Base-by-base conservation (phyloP, 2,888 invertebrate species). In the Eulithis testata region DNA sequence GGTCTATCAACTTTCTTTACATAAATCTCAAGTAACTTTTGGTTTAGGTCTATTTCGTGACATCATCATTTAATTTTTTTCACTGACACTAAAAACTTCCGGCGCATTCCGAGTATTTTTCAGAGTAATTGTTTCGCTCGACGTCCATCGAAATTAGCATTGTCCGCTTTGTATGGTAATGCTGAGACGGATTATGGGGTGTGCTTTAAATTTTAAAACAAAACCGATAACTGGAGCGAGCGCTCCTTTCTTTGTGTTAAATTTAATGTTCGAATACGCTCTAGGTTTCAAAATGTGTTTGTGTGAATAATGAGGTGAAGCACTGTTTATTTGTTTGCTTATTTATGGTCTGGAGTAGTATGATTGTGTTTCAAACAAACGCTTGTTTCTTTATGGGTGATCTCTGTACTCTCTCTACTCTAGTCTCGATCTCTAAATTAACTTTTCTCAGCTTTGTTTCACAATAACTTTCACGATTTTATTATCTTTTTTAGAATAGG, bases 161-260 rank as follows among this genome's bases (percentile, higher is more conserved):
- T 61, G 67, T 60, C 66, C 65, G 68, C 65, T 70, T 68, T 67
- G 60, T 66, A 61, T 67, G 57, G 44, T 56, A 71, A 69, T 67
- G 14, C 27, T 21, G 55, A 60, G 55, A 63, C 44, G 60, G 67
- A 59, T 66, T 65, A 58, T 60, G 43, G 65, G 58, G 51, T 59
- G 61, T 37, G 53, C 31, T 68, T 65, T 60, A 62, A 65, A 68
- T 60, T 68, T 68, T 68, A 65, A 68, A 68, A 61, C 64, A 60
- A 65, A 57, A 59, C 59, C 62, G 56, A 67, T 63, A 63, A 54
- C 51, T 59, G 31, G 44, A 59, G 50, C 58, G 37, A 9, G 9
- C 11, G 12, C 36, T 56, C 12, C 11, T 59, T 59, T 51, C 50
- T 43, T 59, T 59, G 50, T 52, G 50, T 43, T 31, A 31, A 44